Percentiles rank a stretch among this genome's conserved stretches.
Conservation (phyloP, 2,888 invertebrate genomes). For the Ctenicera cuprea region DNA sequence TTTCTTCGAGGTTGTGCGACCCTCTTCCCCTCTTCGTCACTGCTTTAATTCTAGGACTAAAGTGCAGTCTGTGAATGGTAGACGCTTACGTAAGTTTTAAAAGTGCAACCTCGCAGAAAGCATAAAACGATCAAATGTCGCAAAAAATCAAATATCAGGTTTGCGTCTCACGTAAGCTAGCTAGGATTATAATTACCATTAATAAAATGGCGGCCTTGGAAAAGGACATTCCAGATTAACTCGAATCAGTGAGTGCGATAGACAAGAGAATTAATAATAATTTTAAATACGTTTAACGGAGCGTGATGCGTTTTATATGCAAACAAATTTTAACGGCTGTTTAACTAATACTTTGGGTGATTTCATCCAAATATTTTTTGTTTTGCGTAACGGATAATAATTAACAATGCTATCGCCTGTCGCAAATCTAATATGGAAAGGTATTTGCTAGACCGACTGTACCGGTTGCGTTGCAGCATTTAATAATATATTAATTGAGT, state of each 20-base stretch:
- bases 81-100: slow-evolving; percentile 7
- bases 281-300: not conserved
- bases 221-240: slow-evolving; percentile 11
- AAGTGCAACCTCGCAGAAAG: slow-evolving; percentile 5
- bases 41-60: no score
- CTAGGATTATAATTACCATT: slow-evolving; percentile 12
- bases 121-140: slow-evolving; percentile 7
- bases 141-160: slow-evolving; percentile 9
- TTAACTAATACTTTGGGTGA: slow-evolving; percentile 25
- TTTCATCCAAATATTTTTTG: slow-evolving; percentile 23
- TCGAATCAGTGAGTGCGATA: not conserved
- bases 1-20: no score
- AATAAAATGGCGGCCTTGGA: slow-evolving; percentile 11
- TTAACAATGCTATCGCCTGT: slow-evolving; percentile 7
- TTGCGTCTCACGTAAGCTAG: slow-evolving; percentile 14
- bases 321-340: not conserved
- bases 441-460: slow-evolving; percentile 7
- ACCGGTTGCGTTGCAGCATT: not conserved
- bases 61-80: no score
- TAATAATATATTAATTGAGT: not conserved
- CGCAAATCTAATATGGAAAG: not conserved
- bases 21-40: no score
- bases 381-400: slow-evolving; percentile 12
- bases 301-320: not conserved
- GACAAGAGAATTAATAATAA: slow-evolving; percentile 7